Percentiles rank a stretch among this genome's conserved stretches.
Conservation (phyloP, 2,797 vertebrate species). For the Urophycis tenuis region DNA sequence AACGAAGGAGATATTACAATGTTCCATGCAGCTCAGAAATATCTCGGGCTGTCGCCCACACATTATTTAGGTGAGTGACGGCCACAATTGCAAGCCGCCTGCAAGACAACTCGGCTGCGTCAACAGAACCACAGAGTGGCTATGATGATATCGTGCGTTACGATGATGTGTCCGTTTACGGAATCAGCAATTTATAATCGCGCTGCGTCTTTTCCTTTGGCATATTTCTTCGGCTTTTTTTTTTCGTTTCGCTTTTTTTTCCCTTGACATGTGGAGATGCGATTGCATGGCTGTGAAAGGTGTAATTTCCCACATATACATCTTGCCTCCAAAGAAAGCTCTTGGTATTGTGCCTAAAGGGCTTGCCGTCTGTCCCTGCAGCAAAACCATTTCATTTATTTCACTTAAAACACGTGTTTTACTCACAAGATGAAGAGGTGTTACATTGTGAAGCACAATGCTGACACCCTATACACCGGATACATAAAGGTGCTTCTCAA, state of each 20-base stretch:
- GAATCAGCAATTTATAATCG: conserved; percentile 62
- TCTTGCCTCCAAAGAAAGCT: not conserved
- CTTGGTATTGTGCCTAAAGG: not conserved
- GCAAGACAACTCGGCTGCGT: conserved; percentile 29
- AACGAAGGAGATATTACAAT: conserved; percentile 57
- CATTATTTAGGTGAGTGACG: conserved; percentile 68
- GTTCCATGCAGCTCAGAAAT: conserved; percentile 57
- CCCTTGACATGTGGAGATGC: not conserved
- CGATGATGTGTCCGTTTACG: conserved; percentile 53
- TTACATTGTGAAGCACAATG: not conserved
- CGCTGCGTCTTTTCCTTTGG: not conserved
- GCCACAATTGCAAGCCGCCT: conserved; percentile 53
- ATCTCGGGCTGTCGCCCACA: conserved; percentile 47
- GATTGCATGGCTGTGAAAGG: not conserved
- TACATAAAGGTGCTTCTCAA: not conserved
- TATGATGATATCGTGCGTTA: conserved; percentile 56
- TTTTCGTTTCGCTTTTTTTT: not conserved
- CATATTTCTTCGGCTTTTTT: not conserved
- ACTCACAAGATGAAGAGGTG: not conserved
- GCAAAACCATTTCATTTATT: not conserved
- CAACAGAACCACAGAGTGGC: conserved; percentile 56
- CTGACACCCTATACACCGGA: not conserved
- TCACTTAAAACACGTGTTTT: not conserved
- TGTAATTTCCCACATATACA: not conserved
- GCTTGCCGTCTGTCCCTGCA: not conserved